Conservation (phyloP, 2,797 vertebrate genomes). For the Notamacropus eugenii region DNA sequence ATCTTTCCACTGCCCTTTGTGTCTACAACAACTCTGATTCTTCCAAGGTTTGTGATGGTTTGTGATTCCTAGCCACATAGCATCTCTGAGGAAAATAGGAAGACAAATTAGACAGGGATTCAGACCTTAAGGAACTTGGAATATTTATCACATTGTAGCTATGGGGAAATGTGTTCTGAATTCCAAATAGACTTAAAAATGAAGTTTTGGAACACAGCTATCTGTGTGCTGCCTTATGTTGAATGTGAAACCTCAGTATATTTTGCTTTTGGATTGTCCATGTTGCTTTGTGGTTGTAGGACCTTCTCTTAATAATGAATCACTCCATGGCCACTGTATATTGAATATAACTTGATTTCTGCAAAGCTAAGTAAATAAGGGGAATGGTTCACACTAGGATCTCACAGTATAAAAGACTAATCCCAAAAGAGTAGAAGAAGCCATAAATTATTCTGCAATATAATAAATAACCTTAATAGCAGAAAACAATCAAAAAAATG, state of each 20-base stretch:
- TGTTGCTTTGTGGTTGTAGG: not conserved
- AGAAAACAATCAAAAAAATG: not conserved
- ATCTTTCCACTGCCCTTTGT: not conserved
- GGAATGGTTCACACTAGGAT: conserved; percentile 37
- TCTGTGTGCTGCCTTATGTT: not conserved
- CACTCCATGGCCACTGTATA: not conserved
- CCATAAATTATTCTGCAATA: not conserved
- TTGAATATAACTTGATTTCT: not conserved
- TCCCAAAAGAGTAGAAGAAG: conserved; percentile 1
- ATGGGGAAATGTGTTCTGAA: conserved; percentile 2
- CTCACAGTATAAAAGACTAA: conserved; percentile 11
- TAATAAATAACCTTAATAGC: not conserved
- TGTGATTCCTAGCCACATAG: not conserved
- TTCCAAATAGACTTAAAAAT: not conserved
- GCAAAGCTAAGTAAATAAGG: not conserved
- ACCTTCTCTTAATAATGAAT: not conserved
- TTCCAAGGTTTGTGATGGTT: not conserved
- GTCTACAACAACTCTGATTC: not conserved
- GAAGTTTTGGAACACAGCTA: not conserved
- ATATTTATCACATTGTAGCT: conserved; percentile 4
- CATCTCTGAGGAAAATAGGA: not conserved
- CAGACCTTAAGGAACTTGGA: not conserved
- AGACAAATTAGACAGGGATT: not conserved
- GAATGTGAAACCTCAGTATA: not conserved
- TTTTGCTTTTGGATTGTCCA: not conserved